Evolutionary conservation across 2,113 vertebrate genomes (phyloP), one percentile per base, ranked within the genome.

Genomic region (Diglossa brunneiventris): DNA sequence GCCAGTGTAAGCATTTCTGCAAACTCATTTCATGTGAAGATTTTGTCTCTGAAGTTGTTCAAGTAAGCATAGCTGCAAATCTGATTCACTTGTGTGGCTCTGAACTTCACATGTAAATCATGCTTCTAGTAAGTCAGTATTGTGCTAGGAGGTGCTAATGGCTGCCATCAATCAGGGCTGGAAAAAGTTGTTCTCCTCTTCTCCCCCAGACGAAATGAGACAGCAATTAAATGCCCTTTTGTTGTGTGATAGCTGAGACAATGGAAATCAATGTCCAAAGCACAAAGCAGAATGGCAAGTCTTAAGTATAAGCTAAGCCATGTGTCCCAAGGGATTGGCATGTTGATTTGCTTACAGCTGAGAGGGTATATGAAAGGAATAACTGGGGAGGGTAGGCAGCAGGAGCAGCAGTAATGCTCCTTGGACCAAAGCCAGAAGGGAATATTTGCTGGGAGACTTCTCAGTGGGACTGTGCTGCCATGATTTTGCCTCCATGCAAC

Each of bases 181-280:
- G 88, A 96, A 96, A 88, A 97, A 97, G 93, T 95, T 95, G 83
- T 95, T 93, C 92, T 88, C 68, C 50, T 83, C 44, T 88, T 92
- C 92, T 94, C 59, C 47, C 68, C 69, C 44, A 90, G 93, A 86
- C 83, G 92, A 96, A 96, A 97, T 92, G 92, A 97, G 95, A 94
- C 92, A 90, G 96, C 95, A 95, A 96, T 96, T 97, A 97, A 96
- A 96, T 94, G 88, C 90, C 93, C 94, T 90, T 94, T 97, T 96
- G 88, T 96, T 86, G 79, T 39, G 23, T 95, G 94, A 95, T 97
- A 94, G 96, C 93, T 89, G 90, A 96, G 93, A 97, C 92, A 97
- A 96, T 97, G 81, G 85, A 96, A 97, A 94, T 95, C 94, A 96
- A 95, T 93, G 93, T 94, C 93, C 90, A 96, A 92, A 93, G 94